Evolutionary conservation across 2,888 invertebrate genomes (phyloP).

Genomic region (Stegana nigrithorax): DNA sequence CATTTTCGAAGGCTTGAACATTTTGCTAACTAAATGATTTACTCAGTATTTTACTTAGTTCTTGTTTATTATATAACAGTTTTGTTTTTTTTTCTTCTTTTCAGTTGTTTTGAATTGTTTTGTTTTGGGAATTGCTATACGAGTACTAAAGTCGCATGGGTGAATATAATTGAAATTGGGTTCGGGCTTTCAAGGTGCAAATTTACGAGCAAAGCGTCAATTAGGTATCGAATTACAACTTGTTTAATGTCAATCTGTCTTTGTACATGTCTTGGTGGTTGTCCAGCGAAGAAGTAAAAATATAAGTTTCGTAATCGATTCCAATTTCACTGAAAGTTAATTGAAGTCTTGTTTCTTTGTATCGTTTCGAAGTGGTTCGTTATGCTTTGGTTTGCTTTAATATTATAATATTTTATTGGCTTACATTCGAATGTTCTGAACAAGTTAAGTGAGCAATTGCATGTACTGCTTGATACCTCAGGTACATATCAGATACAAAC

Average conservation of each 20-base stretch:
- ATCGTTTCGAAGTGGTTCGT: too few relatives aligned
- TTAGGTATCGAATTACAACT: constrained; percentile 69
- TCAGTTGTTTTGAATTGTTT: too few relatives aligned
- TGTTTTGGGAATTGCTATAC: too few relatives aligned
- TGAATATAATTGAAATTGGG: constrained; percentile 59
- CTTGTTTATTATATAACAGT: too few relatives aligned
- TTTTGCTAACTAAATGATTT: too few relatives aligned
- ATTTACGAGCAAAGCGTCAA: constrained; percentile 69
- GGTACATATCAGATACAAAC: too few relatives aligned
- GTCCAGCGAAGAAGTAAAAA: too few relatives aligned
- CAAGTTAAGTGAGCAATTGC: background rate
- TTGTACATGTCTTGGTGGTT: constrained; percentile 29
- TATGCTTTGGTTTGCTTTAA: too few relatives aligned
- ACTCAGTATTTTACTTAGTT: too few relatives aligned
- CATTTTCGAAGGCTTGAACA: too few relatives aligned
- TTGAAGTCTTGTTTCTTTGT: constrained; percentile 53
- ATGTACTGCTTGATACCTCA: background rate
- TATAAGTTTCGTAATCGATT: constrained; percentile 19
- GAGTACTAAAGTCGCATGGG: constrained; percentile 51
- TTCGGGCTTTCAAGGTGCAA: constrained; percentile 64
- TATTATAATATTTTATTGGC: constrained; percentile 12
- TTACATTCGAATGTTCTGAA: background rate
- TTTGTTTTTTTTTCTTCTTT: too few relatives aligned
- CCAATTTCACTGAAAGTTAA: constrained; percentile 54
- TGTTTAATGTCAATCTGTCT: constrained; percentile 66